Conservation (phyloP, 2,888 invertebrate genomes). For the Charanyca ferruginea region DNA sequence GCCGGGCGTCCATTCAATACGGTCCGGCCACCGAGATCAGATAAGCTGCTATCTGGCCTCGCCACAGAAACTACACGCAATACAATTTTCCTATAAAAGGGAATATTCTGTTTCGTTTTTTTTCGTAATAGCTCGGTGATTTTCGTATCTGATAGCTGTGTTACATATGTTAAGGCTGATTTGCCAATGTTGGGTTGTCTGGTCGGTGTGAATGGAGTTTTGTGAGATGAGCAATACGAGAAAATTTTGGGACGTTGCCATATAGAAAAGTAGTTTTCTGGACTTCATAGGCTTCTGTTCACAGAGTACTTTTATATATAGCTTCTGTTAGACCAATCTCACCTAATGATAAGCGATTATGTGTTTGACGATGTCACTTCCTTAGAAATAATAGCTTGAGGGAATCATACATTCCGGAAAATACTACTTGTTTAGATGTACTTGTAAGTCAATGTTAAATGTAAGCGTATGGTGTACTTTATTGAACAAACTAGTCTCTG, state of each 20-base stretch:
- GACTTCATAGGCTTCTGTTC: background rate
- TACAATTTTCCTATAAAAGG: slow-evolving; percentile 67
- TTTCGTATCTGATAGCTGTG: slow-evolving; percentile 55
- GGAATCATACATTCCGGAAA: background rate
- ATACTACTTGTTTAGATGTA: too few relatives aligned
- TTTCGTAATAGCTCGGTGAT: slow-evolving; percentile 45
- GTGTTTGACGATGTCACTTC: background rate
- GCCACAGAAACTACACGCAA: slow-evolving; percentile 66
- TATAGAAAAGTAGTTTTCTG: background rate
- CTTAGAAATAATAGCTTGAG: too few relatives aligned
- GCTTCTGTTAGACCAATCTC: too few relatives aligned
- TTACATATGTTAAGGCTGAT: slow-evolving; percentile 48
- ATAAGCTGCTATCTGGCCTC: slow-evolving; percentile 64
- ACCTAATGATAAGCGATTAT: background rate
- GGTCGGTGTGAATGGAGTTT: slow-evolving; percentile 6
- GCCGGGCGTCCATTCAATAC: slow-evolving; percentile 69
- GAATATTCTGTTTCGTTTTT: slow-evolving; percentile 62
- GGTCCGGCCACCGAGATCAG: slow-evolving; percentile 67
- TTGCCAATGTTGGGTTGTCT: slow-evolving; percentile 24
- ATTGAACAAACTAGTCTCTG: too few relatives aligned
- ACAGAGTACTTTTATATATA: too few relatives aligned
- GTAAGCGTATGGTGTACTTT: too few relatives aligned
- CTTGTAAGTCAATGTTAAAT: background rate
- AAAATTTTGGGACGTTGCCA: slow-evolving; percentile 16
- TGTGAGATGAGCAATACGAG: background rate